Conservation (phyloP, 2,888 invertebrate species). For the Limnephilus marmoratus region DNA sequence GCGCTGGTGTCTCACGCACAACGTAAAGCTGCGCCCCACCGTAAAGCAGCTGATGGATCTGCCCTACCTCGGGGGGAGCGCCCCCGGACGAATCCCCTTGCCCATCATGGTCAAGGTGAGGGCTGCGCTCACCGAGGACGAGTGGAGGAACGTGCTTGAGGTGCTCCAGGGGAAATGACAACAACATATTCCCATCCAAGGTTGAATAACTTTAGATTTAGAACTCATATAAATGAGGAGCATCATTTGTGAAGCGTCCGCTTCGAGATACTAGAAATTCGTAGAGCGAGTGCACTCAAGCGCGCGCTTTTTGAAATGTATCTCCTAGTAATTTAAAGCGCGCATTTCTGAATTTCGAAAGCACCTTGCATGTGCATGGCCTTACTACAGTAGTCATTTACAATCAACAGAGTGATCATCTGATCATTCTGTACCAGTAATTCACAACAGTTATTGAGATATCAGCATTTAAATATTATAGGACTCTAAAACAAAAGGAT, state of each 20-base stretch:
- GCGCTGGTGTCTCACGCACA: conserved; percentile 84
- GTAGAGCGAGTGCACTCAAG: background rate
- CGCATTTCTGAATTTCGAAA: background rate
- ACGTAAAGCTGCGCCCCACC: conserved; percentile 84
- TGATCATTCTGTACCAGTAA: background rate
- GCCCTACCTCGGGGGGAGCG: conserved; percentile 69
- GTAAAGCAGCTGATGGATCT: conserved; percentile 83
- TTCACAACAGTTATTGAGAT: background rate
- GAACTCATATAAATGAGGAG: background rate
- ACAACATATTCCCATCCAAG: background rate
- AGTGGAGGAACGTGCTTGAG: conserved; percentile 52
- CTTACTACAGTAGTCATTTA: background rate
- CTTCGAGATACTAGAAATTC: background rate
- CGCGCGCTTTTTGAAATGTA: background rate
- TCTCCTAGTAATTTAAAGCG: background rate
- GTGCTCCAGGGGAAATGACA: conserved; percentile 54
- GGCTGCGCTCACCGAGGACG: conserved; percentile 52
- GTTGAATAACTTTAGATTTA: background rate
- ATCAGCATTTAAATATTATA: background rate
- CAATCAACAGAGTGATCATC: background rate
- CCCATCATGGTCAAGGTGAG: conserved; percentile 58
- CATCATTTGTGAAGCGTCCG: background rate
- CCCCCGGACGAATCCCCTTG: conserved; percentile 40
- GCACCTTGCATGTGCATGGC: background rate
- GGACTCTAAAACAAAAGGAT: background rate